Percentiles rank a stretch among this genome's conserved stretches.
Evolutionary conservation across 35 echinoderm and acorn worm species (phyloP).

Genomic region (Antedon bifida): DNA sequence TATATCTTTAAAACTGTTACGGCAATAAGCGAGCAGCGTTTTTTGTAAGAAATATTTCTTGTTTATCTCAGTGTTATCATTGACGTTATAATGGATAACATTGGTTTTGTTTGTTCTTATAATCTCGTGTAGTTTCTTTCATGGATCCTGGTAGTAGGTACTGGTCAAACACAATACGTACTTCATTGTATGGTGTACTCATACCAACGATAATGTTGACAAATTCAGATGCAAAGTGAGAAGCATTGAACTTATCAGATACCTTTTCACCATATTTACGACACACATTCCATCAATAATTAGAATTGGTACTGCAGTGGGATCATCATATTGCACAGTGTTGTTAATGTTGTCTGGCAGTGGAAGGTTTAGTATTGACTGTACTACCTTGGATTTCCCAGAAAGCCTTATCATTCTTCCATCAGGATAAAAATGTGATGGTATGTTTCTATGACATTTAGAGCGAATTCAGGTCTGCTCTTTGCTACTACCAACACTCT

Average conservation of each 20-base stretch:
- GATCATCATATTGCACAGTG: not conserved
- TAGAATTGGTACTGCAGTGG: not conserved
- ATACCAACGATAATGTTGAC: not conserved
- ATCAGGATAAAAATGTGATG: no score
- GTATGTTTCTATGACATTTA: not conserved
- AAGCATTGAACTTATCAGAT: not conserved
- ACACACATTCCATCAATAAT: not conserved
- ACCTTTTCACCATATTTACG: not conserved
- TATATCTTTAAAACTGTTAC: no score
- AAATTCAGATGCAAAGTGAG: not conserved
- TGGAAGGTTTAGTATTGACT: not conserved
- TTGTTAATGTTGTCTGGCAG: not conserved
- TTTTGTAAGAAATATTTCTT: no score
- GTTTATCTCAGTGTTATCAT: not conserved
- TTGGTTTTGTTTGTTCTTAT: not conserved
- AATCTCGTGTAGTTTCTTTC: not conserved
- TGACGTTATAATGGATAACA: not conserved
- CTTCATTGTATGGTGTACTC: not conserved
- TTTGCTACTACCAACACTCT: not conserved
- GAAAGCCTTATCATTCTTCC: no score
- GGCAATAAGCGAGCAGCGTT: no score
- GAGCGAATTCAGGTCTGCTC: not conserved
- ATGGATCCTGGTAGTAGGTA: not conserved
- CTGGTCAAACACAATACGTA: not conserved
- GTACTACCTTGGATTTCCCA: not conserved